phyloP scores from a whole-genome alignment of 2,888 invertebrate genomes.

The Ornithoptera priamus region DNA sequence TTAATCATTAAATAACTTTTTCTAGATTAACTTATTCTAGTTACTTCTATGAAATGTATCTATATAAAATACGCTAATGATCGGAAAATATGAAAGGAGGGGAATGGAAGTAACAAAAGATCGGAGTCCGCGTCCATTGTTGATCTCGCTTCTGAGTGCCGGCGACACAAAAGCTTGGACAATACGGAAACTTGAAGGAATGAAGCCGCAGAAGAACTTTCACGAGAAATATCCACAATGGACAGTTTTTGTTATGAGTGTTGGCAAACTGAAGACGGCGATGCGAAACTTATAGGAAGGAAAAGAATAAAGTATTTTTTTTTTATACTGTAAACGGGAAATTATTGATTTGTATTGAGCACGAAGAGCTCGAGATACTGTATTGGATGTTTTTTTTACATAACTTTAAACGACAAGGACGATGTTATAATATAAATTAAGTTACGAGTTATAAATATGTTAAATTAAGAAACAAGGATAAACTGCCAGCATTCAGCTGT shows the following conservation, averaged over 20 bases:
- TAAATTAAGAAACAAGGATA: too few relatives aligned
- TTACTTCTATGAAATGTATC: too few relatives aligned
- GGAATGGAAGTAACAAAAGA: not conserved
- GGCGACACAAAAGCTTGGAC: constrained; percentile 10
- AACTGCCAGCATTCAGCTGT: too few relatives aligned
- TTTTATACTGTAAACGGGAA: not conserved
- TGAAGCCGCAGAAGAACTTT: constrained; percentile 13
- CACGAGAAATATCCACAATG: constrained; percentile 17
- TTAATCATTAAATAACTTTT: too few relatives aligned
- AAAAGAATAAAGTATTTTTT: not conserved
- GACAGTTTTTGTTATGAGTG: constrained; percentile 12
- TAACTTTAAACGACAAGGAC: too few relatives aligned
- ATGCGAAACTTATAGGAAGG: not conserved
- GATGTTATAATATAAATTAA: too few relatives aligned
- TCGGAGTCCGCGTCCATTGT: not conserved
- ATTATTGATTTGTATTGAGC: not conserved
- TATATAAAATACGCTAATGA: too few relatives aligned
- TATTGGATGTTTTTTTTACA: too few relatives aligned
- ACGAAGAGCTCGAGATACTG: too few relatives aligned
- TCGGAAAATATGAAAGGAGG: too few relatives aligned
- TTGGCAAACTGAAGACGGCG: constrained; percentile 1
- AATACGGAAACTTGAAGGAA: constrained; percentile 18
- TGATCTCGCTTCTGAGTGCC: constrained; percentile 2
- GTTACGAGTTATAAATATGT: too few relatives aligned
- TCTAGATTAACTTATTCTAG: too few relatives aligned